These are phyloP conservation scores for Oscheius sp. DNA, from an alignment of 2,888 invertebrate genomes.

Conservation along the genomic window DNA sequence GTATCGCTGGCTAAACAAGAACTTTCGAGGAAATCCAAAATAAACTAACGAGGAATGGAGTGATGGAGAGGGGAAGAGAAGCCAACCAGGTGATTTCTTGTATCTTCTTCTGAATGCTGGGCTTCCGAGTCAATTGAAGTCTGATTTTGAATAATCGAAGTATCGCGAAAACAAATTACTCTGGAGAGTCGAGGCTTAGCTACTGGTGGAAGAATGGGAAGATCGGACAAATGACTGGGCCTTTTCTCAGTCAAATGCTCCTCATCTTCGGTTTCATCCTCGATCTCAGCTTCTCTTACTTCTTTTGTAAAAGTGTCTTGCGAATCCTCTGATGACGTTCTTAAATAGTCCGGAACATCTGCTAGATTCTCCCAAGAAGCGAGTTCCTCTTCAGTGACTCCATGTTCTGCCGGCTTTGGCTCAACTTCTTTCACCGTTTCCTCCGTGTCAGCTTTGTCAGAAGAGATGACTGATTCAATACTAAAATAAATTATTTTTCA, in stretches of 20 bases:
- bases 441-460: conserved; percentile 26
- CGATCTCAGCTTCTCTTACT: not conserved
- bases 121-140: not conserved
- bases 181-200: conserved; percentile 38
- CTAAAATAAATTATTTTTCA: conserved; percentile 16
- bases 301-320: conserved; percentile 21
- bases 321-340: conserved; percentile 1
- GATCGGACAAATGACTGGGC: not conserved
- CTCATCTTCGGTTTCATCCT: conserved; percentile 4
- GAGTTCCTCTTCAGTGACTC: not conserved
- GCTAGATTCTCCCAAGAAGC: not conserved
- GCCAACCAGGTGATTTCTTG: conserved; percentile 13
- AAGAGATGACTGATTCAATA: conserved; percentile 36
- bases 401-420: not conserved
- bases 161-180: too few relatives aligned
- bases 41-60: conserved; percentile 62
- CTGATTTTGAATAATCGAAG: conserved; percentile 13
- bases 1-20: conserved; percentile 62
- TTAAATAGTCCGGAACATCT: not conserved
- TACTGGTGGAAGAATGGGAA: conserved; percentile 45
- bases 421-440: conserved; percentile 1
- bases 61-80: conserved; percentile 63
- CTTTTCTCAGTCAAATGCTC: not conserved
- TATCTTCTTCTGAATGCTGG: conserved; percentile 4
- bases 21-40: not conserved